Percentiles rank a stretch among this genome's conserved stretches.
phyloP scores from a whole-genome alignment of 1,140 invertebrate genomes.

The Zaprionus gabonicus region DNA sequence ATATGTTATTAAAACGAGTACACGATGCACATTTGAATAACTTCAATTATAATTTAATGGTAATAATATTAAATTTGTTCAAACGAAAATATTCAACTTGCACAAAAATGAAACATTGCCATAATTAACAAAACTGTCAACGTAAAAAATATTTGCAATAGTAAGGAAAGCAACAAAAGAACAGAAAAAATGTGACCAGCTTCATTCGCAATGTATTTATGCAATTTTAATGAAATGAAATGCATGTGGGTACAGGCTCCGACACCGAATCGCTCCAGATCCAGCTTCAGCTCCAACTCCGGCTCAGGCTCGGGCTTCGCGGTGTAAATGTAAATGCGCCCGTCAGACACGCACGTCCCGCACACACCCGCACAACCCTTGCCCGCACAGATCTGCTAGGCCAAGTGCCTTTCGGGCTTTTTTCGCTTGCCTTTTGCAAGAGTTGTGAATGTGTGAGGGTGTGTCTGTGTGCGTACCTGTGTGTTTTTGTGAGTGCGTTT shows the following conservation, averaged over 20 bases:
- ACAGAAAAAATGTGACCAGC: conserved; percentile 40
- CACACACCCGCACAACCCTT: conserved; percentile 11
- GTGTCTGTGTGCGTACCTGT: conserved; percentile 2
- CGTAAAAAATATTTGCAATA: not conserved
- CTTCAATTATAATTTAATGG: no score
- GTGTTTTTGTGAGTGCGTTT: conserved; percentile 60
- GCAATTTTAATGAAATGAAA: conserved; percentile 82
- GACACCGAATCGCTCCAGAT: conserved; percentile 14
- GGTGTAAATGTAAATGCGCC: conserved; percentile 68
- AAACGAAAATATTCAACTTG: not conserved
- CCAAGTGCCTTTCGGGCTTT: conserved; percentile 38
- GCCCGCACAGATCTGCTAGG: not conserved
- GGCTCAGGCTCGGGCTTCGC: conserved; percentile 2
- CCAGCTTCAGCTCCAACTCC: not conserved
- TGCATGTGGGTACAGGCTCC: conserved; percentile 61
- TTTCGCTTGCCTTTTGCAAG: conserved; percentile 13
- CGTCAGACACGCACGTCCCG: conserved; percentile 55
- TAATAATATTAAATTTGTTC: no score
- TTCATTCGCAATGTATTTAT: conserved; percentile 75
- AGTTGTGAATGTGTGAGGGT: conserved; percentile 15
- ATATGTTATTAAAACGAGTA: no score
- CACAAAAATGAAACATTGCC: not conserved
- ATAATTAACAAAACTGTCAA: not conserved
- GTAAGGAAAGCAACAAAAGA: conserved; percentile 8
- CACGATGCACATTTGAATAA: no score